These are phyloP conservation scores for Lycaena phlaeas DNA, from an alignment of 2,888 invertebrate species.

Conservation along the genomic window DNA sequence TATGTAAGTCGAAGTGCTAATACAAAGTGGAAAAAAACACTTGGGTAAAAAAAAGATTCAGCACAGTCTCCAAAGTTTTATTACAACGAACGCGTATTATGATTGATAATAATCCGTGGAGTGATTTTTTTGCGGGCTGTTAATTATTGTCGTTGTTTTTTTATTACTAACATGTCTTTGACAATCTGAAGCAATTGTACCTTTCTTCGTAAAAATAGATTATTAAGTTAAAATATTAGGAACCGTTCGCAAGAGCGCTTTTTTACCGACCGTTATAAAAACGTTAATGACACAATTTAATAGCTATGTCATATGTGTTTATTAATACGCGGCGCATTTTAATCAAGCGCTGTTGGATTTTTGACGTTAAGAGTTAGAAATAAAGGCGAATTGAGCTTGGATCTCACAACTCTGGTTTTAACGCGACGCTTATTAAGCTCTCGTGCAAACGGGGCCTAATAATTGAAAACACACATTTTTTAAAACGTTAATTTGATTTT, in stretches of 20 bases:
- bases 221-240: slow-evolving; percentile 1
- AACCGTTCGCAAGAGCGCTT: no score
- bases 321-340: no score
- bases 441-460: no score
- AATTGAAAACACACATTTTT: slow-evolving; percentile 2
- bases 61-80: slow-evolving; percentile 1
- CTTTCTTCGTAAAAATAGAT: slow-evolving; percentile 4
- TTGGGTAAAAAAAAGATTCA: not conserved
- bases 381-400: no score
- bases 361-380: no score
- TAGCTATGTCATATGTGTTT: no score
- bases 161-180: not conserved
- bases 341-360: no score
- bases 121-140: not conserved
- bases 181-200: not conserved
- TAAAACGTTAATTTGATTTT: slow-evolving; percentile 1
- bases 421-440: no score
- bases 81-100: slow-evolving; percentile 10
- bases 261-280: no score
- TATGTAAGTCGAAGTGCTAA: slow-evolving; percentile 7
- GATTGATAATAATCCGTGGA: not conserved
- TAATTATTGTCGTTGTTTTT: no score
- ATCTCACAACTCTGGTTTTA: no score
- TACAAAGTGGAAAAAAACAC: not conserved
- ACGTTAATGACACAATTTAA: no score